A percentile compares a stretch with the other conserved stretches of the same genome.
Conservation (phyloP, 2,113 vertebrate species). For the Centrocercus urophasianus region DNA sequence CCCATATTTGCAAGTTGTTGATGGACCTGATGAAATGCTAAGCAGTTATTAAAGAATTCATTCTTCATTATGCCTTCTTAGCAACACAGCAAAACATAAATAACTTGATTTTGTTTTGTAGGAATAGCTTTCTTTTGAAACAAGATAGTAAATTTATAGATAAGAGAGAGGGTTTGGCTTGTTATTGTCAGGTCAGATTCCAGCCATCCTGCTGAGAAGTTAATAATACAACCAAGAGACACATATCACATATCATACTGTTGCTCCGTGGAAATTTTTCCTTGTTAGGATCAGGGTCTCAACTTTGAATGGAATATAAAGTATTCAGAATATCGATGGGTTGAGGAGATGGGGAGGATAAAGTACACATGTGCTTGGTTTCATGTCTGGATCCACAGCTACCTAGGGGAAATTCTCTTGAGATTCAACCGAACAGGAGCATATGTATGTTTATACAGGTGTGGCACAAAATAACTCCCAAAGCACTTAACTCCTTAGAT, state of each 20-base stretch:
- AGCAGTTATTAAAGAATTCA: background rate
- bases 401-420: too few relatives aligned
- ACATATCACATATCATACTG: background rate
- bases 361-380: rapidly evolving
- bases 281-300: background rate
- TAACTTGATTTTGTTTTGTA: background rate
- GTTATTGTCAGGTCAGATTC: background rate
- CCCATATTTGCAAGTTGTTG: background rate
- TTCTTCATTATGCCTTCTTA: background rate
- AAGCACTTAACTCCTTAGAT: background rate
- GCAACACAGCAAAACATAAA: background rate
- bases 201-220: background rate
- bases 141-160: background rate
- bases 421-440: background rate
- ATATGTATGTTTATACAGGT: rapidly evolving
- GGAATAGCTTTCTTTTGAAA: background rate
- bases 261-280: background rate
- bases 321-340: background rate
- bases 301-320: background rate
- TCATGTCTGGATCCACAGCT: background rate
- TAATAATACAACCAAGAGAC: background rate
- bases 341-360: background rate
- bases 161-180: background rate
- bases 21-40: background rate
- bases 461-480: rapidly evolving